Percentiles rank a stretch among this genome's conserved stretches.
Conservation (phyloP, 2,888 invertebrate genomes). For the Agrilus mali region DNA sequence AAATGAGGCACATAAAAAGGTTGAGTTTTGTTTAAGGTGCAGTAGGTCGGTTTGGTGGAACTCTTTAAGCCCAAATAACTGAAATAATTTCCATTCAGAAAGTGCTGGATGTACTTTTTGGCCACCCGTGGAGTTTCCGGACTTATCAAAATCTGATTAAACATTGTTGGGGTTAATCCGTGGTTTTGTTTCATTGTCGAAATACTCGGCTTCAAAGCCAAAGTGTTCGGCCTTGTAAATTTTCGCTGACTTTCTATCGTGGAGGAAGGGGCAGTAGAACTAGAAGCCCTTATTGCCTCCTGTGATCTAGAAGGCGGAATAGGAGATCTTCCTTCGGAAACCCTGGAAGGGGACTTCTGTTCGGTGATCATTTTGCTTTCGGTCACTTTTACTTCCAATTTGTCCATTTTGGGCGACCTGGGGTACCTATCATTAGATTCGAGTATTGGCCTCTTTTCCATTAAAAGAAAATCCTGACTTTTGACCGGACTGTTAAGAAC, state of each 20-base stretch:
- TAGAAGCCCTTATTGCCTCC: slow-evolving; percentile 14
- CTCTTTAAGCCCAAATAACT: slow-evolving; percentile 84
- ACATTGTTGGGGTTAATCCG: slow-evolving; percentile 69
- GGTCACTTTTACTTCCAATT: slow-evolving; percentile 15
- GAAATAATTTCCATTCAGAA: slow-evolving; percentile 82
- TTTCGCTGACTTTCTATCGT: slow-evolving; percentile 42
- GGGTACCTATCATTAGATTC: too few relatives aligned
- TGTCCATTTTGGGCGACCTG: slow-evolving; percentile 14
- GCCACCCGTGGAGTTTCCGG: slow-evolving; percentile 85
- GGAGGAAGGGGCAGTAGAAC: slow-evolving; percentile 3
- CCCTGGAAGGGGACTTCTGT: slow-evolving; percentile 9
- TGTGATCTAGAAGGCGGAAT: slow-evolving; percentile 9
- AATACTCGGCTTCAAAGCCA: slow-evolving; percentile 74
- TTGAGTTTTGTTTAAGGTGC: slow-evolving; percentile 85
- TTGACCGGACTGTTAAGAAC: too few relatives aligned
- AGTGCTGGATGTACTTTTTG: slow-evolving; percentile 79
- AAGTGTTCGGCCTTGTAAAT: slow-evolving; percentile 68
- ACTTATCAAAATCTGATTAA: slow-evolving; percentile 72
- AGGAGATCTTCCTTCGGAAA: slow-evolving; percentile 10
- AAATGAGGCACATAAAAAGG: slow-evolving; percentile 88
- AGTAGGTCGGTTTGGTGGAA: slow-evolving; percentile 83
- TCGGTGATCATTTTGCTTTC: slow-evolving; percentile 8
- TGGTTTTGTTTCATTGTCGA: slow-evolving; percentile 71
- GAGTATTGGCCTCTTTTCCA: too few relatives aligned
- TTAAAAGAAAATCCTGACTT: too few relatives aligned